Evolutionary conservation across 2,888 invertebrate species (phyloP), one percentile per base, ranked within the genome.

Genomic region (Nyleta sp.): DNA sequence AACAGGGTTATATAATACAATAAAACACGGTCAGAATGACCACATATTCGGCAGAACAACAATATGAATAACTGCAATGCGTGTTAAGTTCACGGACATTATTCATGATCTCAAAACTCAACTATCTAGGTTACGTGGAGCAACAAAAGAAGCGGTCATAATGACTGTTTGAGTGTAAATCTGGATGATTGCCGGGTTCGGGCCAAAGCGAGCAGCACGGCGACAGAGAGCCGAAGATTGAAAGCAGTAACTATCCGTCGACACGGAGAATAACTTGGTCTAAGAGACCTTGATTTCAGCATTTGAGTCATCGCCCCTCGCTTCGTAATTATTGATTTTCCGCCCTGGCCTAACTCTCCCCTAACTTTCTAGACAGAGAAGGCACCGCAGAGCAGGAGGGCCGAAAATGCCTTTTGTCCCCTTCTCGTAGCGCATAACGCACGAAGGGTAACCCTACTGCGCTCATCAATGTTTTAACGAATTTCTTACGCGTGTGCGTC

Each of bases 291-390:
- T 90, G 89, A 90, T 90, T 91, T 90, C 85, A 83, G 85, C 87
- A 87, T 89, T 90, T 88, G 89, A 90, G 89, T 90, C 90, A 90
- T 90, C 90, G 84, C 87, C 88, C 90, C 87, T 89, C 84, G 87
- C 85, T 87, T 87, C 85, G 89, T 89, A 90, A 91, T 91, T 91
- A 91, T 91, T 90, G 90, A 90, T 91, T 90, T 90, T 90, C 89
- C 84, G 84, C 79, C 83, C 85, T 87, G 84, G 85, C 84, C 87
- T 86, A 87, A 88, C 88, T 89, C 88, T 89, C 89, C 90, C 90
- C 90, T 89, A 90, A 88, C 87, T 88, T 89, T 85, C 86, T 87
- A 85, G 81, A 86, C 81, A 82, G 83, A 84, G 82, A 80, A 80
- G 74, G 80, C 71, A 70, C 35, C 72, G 77, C 78, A 82, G 80